Base-by-base conservation (phyloP, 2,888 invertebrate genomes). In the Scaptomyza polygonia region DNA sequence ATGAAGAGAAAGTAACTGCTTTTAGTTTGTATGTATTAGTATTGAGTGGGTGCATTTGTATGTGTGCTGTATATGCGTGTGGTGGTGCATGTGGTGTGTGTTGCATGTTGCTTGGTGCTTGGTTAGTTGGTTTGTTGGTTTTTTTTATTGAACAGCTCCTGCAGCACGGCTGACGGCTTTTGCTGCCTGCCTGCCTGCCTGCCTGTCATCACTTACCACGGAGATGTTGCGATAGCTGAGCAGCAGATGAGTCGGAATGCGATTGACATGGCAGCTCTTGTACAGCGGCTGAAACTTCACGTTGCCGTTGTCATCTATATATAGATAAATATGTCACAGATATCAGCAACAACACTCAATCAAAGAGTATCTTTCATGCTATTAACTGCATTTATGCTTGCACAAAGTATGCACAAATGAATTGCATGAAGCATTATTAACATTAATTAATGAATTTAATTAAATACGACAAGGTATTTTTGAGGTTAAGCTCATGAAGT, bases 211-310 rank as follows among this genome's bases (percentile, higher is more conserved):
- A 93, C 94, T 94, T 92, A 95, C 96, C 89, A 96, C 94, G 54
- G 95, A 94, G 64, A 95, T 94, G 90, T 96, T 96, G 88, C 95
- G 94, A 91, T 95, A 96, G 62, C 95, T 94, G 75, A 96, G 93
- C 70, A 95, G 92, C 72, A 96, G 92, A 86, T 96, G 93, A 6
- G 95, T 94, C 77, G 95, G 94, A 74, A 95, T 94, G 86, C 94
- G 93, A 72, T 94, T 94, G 72, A 96, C 93, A 70, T 94, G 92
- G 89, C 96, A 96, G 90, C 95, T 95, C 67, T 95, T 93, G 67
- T 96, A 93, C 75, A 96, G 93, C 18, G 96, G 96, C 89, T 96
- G 95, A 91, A 95, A 96, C 88, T 95, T 94, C 81, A 91, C 89
- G 81, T 91, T 90, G 72, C 92, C 92, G 75, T 90, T 89, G 72